A percentile compares a stretch with the other conserved stretches of the same genome.
Evolutionary conservation across 1,140 invertebrate genomes (phyloP).

Genomic region (Leptopilina clavipes): DNA sequence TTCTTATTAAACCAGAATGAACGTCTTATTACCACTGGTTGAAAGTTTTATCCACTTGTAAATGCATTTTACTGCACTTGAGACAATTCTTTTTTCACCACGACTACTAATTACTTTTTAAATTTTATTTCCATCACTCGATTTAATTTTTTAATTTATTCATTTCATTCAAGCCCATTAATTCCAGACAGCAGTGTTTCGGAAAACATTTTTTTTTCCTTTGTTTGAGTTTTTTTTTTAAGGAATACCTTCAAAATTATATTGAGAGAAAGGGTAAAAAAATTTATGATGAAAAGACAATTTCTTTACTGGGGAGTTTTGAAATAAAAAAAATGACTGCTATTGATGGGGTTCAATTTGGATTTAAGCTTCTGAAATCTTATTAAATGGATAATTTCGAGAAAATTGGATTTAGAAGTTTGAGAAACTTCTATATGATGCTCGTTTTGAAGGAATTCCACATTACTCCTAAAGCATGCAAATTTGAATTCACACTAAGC

Average conservation of each 20-base stretch:
- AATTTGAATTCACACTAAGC: constrained; percentile 33
- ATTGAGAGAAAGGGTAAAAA: neutral
- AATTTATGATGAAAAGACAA: too few species aligned
- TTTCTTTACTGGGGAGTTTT: too few species aligned
- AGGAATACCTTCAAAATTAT: neutral
- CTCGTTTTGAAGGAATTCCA: constrained; percentile 20
- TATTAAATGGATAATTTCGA: neutral
- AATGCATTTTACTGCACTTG: neutral
- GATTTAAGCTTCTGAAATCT: neutral
- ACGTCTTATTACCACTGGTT: neutral
- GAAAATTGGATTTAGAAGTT: constrained; percentile 7
- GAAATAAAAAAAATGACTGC: neutral
- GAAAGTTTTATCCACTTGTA: neutral
- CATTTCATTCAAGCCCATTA: too few species aligned
- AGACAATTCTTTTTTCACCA: neutral
- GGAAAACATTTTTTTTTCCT: neutral
- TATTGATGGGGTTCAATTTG: neutral
- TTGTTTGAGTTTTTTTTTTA: too few species aligned
- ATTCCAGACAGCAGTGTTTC: constrained; percentile 1
- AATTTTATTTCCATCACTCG: neutral
- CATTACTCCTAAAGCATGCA: constrained; percentile 32
- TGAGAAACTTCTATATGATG: neutral
- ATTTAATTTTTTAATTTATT: neutral
- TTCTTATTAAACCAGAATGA: neutral
- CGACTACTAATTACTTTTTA: too few species aligned